Conservation (phyloP, 2,888 invertebrate genomes). For the Agapetus fuscipes region DNA sequence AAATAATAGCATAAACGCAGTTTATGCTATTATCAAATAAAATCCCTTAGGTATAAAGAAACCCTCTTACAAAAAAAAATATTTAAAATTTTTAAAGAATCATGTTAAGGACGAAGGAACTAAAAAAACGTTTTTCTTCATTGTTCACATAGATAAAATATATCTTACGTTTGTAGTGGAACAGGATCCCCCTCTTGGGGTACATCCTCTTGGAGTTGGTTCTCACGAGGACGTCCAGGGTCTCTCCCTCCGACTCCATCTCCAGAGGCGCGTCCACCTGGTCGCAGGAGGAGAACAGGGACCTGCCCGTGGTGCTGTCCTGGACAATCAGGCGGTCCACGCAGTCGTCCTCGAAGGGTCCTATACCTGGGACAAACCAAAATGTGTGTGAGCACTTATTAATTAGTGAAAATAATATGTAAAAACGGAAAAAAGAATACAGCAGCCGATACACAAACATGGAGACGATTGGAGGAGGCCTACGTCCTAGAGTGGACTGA, state of each 20-base stretch:
- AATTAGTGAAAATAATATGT: too few relatives aligned
- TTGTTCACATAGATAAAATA: too few relatives aligned
- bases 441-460: too few relatives aligned
- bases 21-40: too few relatives aligned
- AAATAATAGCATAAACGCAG: too few relatives aligned
- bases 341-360: slow-evolving; percentile 41
- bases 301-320: slow-evolving; percentile 37
- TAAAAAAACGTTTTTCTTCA: too few relatives aligned
- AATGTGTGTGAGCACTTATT: too few relatives aligned
- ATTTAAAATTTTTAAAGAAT: neutral
- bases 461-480: too few relatives aligned
- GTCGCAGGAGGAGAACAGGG: slow-evolving; percentile 43
- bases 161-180: slow-evolving; percentile 54
- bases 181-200: slow-evolving; percentile 53
- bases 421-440: too few relatives aligned
- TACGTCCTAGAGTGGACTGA: too few relatives aligned
- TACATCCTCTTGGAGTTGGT: slow-evolving; percentile 40
- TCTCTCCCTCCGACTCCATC: slow-evolving; percentile 38
- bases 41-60: too few relatives aligned
- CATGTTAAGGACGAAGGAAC: too few relatives aligned
- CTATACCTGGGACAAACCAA: slow-evolving; percentile 31
- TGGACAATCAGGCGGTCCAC: slow-evolving; percentile 43
- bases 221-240: slow-evolving; percentile 39
- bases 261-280: slow-evolving; percentile 43
- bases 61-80: neutral